A percentile compares a stretch with the other conserved stretches of the same genome.
Evolutionary conservation across 2,888 invertebrate species (phyloP).

Genomic region (Napeogenes inachia): DNA sequence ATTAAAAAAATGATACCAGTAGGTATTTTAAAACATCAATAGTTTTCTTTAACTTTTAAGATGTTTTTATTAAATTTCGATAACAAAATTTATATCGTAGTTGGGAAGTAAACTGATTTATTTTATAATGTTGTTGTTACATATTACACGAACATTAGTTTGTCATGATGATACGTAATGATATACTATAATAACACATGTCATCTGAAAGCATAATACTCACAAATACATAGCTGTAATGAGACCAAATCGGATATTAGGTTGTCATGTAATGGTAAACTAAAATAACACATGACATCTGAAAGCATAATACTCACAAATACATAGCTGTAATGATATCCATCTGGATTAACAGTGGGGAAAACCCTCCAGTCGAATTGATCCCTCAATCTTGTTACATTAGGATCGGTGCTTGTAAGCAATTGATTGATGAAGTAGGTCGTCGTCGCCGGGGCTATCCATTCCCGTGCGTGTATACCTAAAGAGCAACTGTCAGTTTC

Average conservation of each 20-base stretch:
- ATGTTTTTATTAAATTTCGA: background rate
- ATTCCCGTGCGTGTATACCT: constrained; percentile 87
- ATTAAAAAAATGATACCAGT: background rate
- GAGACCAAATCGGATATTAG: too few relatives aligned
- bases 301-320: constrained; percentile 44
- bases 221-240: too few relatives aligned
- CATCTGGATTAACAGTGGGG: constrained; percentile 87
- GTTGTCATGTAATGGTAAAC: too few relatives aligned
- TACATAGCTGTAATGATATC: constrained; percentile 83
- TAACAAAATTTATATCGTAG: too few relatives aligned
- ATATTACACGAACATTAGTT: too few relatives aligned
- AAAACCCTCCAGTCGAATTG: constrained; percentile 85
- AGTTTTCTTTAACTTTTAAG: background rate
- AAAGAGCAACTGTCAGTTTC: constrained; percentile 11
- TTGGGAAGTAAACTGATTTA: too few relatives aligned
- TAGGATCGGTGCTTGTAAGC: constrained; percentile 71
- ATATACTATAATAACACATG: too few relatives aligned
- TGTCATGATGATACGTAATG: too few relatives aligned
- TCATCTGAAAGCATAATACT: too few relatives aligned
- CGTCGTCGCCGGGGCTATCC: constrained; percentile 82
- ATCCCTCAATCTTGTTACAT: constrained; percentile 68
- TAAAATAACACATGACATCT: too few relatives aligned
- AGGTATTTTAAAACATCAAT: constrained; percentile 5
- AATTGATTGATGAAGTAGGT: constrained; percentile 81
- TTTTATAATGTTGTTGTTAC: too few relatives aligned